Conservation (phyloP, 2,888 invertebrate genomes). For the Andrena hattorfiana region DNA sequence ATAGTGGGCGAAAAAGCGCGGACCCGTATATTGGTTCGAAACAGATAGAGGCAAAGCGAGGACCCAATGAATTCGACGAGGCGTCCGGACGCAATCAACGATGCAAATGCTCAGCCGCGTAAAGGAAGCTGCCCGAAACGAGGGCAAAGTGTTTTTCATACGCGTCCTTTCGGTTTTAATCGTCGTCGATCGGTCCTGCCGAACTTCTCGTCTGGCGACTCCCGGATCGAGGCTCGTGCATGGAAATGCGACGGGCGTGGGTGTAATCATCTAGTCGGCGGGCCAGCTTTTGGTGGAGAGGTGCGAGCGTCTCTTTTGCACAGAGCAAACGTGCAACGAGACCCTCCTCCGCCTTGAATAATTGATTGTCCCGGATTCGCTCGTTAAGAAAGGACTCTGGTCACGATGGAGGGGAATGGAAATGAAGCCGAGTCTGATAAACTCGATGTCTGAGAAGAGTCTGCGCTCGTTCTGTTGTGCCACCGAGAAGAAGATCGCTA, state of each 20-base stretch:
- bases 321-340: slow-evolving; percentile 9
- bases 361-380: slow-evolving; percentile 30
- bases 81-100: slow-evolving; percentile 54
- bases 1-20: slow-evolving; percentile 36
- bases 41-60: slow-evolving; percentile 31
- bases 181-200: neutral
- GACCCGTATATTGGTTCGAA: slow-evolving; percentile 40
- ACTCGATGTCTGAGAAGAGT: neutral
- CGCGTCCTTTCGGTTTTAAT: slow-evolving; percentile 9
- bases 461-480: neutral
- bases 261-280: slow-evolving; percentile 10
- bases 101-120: slow-evolving; percentile 48
- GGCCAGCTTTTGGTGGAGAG: neutral
- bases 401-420: neutral
- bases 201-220: neutral
- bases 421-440: neutral
- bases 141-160: slow-evolving; percentile 21
- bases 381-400: neutral
- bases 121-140: slow-evolving; percentile 27
- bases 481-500: too few species aligned
- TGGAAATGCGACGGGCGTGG: slow-evolving; percentile 14
- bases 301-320: neutral
- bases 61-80: slow-evolving; percentile 52
- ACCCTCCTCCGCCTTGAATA: slow-evolving; percentile 1
- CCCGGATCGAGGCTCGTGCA: neutral